Base-by-base conservation (phyloP, 2,797 vertebrate genomes). In the Odontamblyopus rebecca region DNA sequence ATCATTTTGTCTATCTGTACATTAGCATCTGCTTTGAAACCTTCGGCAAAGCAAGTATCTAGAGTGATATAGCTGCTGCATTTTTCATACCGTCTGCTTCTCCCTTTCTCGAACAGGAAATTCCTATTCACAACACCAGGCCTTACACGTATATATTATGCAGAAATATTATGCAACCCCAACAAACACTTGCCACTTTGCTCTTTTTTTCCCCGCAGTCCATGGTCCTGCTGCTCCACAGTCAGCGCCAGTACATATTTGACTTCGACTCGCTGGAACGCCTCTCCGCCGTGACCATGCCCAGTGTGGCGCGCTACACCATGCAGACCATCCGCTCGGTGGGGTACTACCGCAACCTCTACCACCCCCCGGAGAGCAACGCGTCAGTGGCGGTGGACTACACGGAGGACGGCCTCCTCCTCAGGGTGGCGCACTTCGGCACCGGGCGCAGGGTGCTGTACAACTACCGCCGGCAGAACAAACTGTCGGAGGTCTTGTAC, bases 301-400 rank as follows among this genome's bases (percentile, higher is more conserved):
- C 98, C 72, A 99, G 97, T 0, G 96, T 99, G 27, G 97, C 98
- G 26, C 97, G 97, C 74, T 98, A 99, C 81, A 96, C 96, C 82
- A 98, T 99, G 98, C 95, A 98, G 93, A 99, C 98, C 41, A 94
- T 99, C 79, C 97, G 98, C 70, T 99, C 98, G 23, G 94, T 99
- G 48, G 96, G 97, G 72, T 99, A 99, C 86, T 99, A 99, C 92
- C 96, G 98, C 51, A 99, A 99, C 87, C 95, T 99, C 51, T 99
- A 98, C 87, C 96, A 95, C 85, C 97, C 96, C 12, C 98, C 98
- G 0, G 98, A 99, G 89, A 99, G 98, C 91, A 99, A 99, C 2
- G 96, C 98, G 44, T 99, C 97, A 0, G 92, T 99, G 56, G 95
- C 97, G 61, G 96, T 97, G 67, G 98, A 99, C 94, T 99, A 97